Conservation (phyloP, 2,888 invertebrate genomes). For the Xylocampa areola region DNA sequence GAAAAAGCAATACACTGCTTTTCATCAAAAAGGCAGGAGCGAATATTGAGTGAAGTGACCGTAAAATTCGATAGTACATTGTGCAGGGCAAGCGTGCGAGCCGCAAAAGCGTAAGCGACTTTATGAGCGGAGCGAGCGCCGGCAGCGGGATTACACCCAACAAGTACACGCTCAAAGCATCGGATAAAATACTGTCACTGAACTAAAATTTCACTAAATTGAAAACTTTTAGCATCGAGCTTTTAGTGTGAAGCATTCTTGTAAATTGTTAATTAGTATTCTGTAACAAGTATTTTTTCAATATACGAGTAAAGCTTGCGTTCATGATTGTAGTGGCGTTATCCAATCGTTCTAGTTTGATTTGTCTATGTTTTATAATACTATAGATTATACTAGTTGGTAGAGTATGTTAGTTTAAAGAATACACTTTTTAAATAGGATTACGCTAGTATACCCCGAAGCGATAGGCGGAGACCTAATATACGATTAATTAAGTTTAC, state of each 20-base stretch:
- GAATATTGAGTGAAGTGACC: constrained; percentile 72
- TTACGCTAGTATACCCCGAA: too few relatives aligned
- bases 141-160: constrained; percentile 40
- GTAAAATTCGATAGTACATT: constrained; percentile 74
- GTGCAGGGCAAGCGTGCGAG: constrained; percentile 51
- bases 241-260: constrained; percentile 67
- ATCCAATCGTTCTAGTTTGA: constrained; percentile 51
- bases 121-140: constrained; percentile 20
- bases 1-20: constrained; percentile 58
- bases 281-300: constrained; percentile 63
- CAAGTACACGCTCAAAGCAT: constrained; percentile 51
- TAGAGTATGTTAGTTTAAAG: neutral
- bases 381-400: neutral
- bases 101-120: constrained; percentile 50
- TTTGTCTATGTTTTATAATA: constrained; percentile 45
- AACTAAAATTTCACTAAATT: constrained; percentile 71
- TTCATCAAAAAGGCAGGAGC: constrained; percentile 67
- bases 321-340: constrained; percentile 52
- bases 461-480: too few relatives aligned
- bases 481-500: too few relatives aligned
- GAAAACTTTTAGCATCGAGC: constrained; percentile 66
- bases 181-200: constrained; percentile 66
- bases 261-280: constrained; percentile 66
- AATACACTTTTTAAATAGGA: too few relatives aligned
- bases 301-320: constrained; percentile 60